Percentiles rank a stretch among this genome's conserved stretches.
phyloP scores from a whole-genome alignment of 1,140 invertebrate genomes.

The Dinothrombium tinctorium region DNA sequence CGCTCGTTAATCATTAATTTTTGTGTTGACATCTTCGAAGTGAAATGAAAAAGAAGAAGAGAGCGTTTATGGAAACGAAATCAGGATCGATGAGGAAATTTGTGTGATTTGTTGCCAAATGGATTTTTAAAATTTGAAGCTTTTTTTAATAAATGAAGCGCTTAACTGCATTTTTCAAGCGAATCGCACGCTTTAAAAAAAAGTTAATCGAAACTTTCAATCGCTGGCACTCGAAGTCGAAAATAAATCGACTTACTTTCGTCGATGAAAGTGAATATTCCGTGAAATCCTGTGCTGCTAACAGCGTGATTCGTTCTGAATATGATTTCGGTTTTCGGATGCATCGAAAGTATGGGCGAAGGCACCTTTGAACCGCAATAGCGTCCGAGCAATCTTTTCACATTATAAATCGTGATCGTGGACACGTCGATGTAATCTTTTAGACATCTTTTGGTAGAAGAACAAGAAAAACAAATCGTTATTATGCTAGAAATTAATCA shows the following conservation, averaged over 20 bases:
- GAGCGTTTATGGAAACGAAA: no score
- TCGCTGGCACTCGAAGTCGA: background rate
- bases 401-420: constrained; percentile 15
- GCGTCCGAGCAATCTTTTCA: constrained; percentile 18
- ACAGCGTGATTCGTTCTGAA: constrained; percentile 20
- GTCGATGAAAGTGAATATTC: constrained; percentile 20
- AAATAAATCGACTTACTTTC: constrained; percentile 17
- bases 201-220: no score
- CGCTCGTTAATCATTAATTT: no score
- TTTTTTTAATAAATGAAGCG: no score
- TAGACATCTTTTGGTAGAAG: constrained; percentile 15
- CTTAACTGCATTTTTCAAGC: no score
- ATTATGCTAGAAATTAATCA: no score
- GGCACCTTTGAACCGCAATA: constrained; percentile 18
- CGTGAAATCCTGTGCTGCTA: constrained; percentile 19
- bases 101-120: no score
- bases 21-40: no score
- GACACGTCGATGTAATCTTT: constrained; percentile 19
- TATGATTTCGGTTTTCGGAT: constrained; percentile 19
- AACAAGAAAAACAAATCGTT: background rate
- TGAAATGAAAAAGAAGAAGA: no score
- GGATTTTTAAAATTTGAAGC: no score
- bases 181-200: no score
- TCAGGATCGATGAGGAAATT: no score
- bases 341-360: constrained; percentile 18